Evolutionary conservation across 2,113 vertebrate genomes (phyloP).

Genomic region (Scomber colias): DNA sequence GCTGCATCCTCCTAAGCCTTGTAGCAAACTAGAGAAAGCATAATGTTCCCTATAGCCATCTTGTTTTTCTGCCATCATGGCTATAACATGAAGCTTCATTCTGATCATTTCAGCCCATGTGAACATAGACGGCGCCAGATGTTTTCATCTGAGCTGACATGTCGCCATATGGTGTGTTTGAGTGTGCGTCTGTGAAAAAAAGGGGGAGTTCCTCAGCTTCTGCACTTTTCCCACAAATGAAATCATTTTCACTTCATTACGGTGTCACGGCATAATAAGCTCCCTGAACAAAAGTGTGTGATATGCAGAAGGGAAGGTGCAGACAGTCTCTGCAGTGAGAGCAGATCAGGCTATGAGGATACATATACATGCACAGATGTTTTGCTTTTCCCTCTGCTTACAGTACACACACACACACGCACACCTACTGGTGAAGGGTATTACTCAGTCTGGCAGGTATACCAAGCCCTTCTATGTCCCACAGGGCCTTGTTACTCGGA

Average conservation of each 20-base stretch:
- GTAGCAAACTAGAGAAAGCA: not conserved
- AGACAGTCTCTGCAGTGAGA: conserved; percentile 6
- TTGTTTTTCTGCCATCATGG: conserved; percentile 3
- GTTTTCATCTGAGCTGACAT: conserved; percentile 66
- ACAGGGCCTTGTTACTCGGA: conserved; percentile 71
- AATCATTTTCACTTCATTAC: conserved; percentile 74
- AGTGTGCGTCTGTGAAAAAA: conserved; percentile 8
- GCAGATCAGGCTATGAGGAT: conserved; percentile 8
- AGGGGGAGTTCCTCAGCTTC: not conserved
- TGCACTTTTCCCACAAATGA: conserved; percentile 43
- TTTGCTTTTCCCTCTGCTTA: conserved; percentile 23
- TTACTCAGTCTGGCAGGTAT: conserved; percentile 72
- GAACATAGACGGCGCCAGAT: conserved; percentile 58
- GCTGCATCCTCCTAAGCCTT: not conserved
- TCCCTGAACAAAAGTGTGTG: conserved; percentile 34
- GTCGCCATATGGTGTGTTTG: conserved; percentile 62
- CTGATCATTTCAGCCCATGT: conserved; percentile 14
- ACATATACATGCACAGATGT: conserved; percentile 22
- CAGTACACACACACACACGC: conserved; percentile 33
- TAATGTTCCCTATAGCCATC: not conserved
- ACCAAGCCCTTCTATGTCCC: conserved; percentile 53
- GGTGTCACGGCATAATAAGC: conserved; percentile 62
- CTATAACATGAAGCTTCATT: not conserved
- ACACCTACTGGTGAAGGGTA: conserved; percentile 44
- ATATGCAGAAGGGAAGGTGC: not conserved